A percentile compares a stretch with the other conserved stretches of the same genome.
Evolutionary conservation across 2,888 invertebrate species (phyloP).

Genomic region (Conchocele bisecta): DNA sequence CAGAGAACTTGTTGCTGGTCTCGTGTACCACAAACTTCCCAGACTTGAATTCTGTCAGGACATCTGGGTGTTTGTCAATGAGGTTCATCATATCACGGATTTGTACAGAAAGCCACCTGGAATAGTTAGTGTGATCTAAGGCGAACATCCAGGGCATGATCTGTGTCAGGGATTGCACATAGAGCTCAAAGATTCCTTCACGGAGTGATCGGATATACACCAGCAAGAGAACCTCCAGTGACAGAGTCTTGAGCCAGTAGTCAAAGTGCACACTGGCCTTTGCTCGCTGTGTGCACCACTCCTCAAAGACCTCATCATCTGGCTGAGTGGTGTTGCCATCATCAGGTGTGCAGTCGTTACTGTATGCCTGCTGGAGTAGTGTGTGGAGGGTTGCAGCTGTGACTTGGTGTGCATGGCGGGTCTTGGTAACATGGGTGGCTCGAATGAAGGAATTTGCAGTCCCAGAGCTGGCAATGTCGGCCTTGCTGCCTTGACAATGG

Average conservation of each 20-base stretch:
- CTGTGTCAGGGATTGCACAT: slow-evolving; percentile 13
- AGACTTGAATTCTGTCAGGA: too few species aligned
- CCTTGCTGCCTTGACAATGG: slow-evolving; percentile 6
- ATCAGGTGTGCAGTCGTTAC: too few species aligned
- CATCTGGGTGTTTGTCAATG: too few species aligned
- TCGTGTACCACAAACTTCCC: too few species aligned
- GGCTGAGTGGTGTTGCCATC: too few species aligned
- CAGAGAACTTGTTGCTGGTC: too few species aligned
- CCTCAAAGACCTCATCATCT: too few species aligned
- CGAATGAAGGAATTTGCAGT: slow-evolving; percentile 37
- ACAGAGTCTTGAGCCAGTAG: slow-evolving; percentile 3
- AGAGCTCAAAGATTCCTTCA: slow-evolving; percentile 32
- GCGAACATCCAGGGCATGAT: too few species aligned
- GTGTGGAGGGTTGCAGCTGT: slow-evolving; percentile 19
- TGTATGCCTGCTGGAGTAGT: slow-evolving; percentile 8
- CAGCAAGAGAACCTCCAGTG: slow-evolving; percentile 8
- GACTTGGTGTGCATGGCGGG: slow-evolving; percentile 25
- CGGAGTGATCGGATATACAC: slow-evolving; percentile 25
- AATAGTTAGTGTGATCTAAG: too few species aligned
- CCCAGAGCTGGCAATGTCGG: slow-evolving; percentile 29
- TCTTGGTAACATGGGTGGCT: slow-evolving; percentile 21
- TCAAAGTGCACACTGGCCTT: slow-evolving; percentile 33
- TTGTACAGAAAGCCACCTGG: too few species aligned
- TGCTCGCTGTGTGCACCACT: slow-evolving; percentile 8
- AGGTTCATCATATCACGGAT: too few species aligned